phyloP scores from a whole-genome alignment of 2,888 invertebrate genomes.

The Melanotus villosus region DNA sequence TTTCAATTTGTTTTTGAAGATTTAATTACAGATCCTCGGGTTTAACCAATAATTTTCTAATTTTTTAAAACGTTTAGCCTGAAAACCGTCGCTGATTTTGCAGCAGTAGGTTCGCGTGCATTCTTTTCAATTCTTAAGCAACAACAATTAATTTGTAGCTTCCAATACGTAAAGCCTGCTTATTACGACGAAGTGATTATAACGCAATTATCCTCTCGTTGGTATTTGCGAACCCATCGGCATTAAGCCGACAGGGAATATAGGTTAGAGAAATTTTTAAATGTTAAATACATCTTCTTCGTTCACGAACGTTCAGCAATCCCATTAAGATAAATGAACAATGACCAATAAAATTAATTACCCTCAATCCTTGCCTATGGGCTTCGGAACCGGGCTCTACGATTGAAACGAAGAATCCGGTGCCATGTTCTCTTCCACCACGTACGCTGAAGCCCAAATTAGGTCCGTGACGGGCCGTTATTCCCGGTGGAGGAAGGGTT shows the following conservation, averaged over 20 bases:
- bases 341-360: constrained; percentile 66
- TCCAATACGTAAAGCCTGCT: neutral
- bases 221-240: constrained; percentile 11
- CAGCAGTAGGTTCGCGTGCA: constrained; percentile 5
- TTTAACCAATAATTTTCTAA: no score
- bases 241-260: constrained; percentile 1
- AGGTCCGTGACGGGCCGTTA: constrained; percentile 73
- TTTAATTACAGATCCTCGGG: no score
- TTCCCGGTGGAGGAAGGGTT: constrained; percentile 67
- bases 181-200: neutral
- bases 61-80: neutral
- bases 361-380: constrained; percentile 87
- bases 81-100: neutral
- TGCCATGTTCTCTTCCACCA: constrained; percentile 91
- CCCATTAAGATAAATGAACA: no score
- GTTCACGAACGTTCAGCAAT: neutral
- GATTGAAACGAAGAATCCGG: constrained; percentile 92
- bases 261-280: constrained; percentile 22
- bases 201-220: neutral
- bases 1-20: no score
- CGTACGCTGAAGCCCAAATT: constrained; percentile 87
- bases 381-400: constrained; percentile 92
- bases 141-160: neutral
- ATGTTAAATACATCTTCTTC: constrained; percentile 16
- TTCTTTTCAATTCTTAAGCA: neutral